phyloP scores from a whole-genome alignment of 2,113 vertebrate species.

The Malurus elegans region DNA sequence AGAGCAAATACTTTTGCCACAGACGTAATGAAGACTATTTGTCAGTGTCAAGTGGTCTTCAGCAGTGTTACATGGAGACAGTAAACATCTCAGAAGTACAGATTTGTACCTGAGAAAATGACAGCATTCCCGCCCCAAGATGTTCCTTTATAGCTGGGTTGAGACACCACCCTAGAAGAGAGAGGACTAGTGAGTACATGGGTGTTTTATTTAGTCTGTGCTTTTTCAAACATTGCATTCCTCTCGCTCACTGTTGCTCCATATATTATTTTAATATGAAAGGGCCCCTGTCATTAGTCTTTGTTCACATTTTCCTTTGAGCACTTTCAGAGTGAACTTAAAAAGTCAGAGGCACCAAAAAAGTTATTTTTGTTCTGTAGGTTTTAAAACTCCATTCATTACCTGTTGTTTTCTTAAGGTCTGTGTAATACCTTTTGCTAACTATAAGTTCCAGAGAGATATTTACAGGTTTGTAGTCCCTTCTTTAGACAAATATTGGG shows the following conservation, averaged over 20 bases:
- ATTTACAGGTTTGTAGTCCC: constrained; percentile 63
- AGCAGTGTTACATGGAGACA: constrained; percentile 38
- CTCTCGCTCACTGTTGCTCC: constrained; percentile 55
- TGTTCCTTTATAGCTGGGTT: constrained; percentile 62
- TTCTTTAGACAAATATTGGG: constrained; percentile 58
- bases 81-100: constrained; percentile 59
- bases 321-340: constrained; percentile 44
- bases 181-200: constrained; percentile 51
- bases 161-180: constrained; percentile 52
- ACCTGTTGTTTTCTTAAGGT: constrained; percentile 70
- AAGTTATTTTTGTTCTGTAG: constrained; percentile 65
- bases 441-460: constrained; percentile 56
- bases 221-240: constrained; percentile 72
- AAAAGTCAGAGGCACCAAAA: constrained; percentile 56
- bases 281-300: constrained; percentile 72
- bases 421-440: constrained; percentile 59
- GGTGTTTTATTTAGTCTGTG: constrained; percentile 69
- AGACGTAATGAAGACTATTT: constrained; percentile 65
- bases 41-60: constrained; percentile 67
- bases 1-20: constrained; percentile 67
- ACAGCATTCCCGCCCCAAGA: constrained; percentile 50
- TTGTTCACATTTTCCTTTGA: constrained; percentile 67
- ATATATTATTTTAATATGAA: constrained; percentile 75
- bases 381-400: constrained; percentile 67
- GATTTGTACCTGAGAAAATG: constrained; percentile 66